Evolutionary conservation across 2,888 invertebrate genomes (phyloP).

Genomic region (Spatulosminthurus flaviceps): DNA sequence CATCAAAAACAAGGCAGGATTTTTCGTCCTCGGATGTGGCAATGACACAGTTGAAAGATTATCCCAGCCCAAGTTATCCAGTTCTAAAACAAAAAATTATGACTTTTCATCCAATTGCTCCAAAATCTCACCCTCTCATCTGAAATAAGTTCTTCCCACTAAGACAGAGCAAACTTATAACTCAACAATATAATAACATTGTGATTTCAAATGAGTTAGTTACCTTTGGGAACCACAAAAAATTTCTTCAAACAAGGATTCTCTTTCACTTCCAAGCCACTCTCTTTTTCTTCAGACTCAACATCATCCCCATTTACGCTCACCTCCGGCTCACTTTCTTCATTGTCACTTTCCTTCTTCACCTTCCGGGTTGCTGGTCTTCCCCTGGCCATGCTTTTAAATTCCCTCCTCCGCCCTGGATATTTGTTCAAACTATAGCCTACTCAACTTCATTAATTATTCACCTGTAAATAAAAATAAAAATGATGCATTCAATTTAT

Average conservation of each 20-base stretch:
- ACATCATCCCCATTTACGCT: constrained; percentile 19
- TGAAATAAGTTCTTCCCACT: too few species aligned
- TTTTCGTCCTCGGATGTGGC: constrained; percentile 55
- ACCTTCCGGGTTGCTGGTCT: not conserved
- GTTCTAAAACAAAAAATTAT: constrained; percentile 31
- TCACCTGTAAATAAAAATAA: too few species aligned
- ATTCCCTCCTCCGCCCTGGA: not conserved
- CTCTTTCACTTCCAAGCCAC: constrained; percentile 33
- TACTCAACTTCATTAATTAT: too few species aligned
- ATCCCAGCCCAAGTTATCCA: constrained; percentile 51
- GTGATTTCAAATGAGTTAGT: not conserved
- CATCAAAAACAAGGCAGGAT: constrained; percentile 55
- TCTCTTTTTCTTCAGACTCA: constrained; percentile 34
- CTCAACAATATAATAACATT: not conserved
- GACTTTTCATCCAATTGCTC: not conserved
- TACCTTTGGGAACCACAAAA: constrained; percentile 50
- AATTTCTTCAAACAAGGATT: constrained; percentile 48
- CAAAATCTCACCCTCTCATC: too few species aligned
- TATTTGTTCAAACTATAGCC: too few species aligned
- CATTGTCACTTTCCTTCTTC: constrained; percentile 41
- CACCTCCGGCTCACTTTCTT: constrained; percentile 33
- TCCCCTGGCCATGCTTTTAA: constrained; percentile 38
- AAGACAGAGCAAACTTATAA: too few species aligned
- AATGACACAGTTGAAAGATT: constrained; percentile 52
- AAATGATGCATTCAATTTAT: too few species aligned